Evolutionary conservation across 2,797 vertebrate species (phyloP), one percentile per base, ranked within the genome.

Genomic region (Bucorvus abyssinicus): DNA sequence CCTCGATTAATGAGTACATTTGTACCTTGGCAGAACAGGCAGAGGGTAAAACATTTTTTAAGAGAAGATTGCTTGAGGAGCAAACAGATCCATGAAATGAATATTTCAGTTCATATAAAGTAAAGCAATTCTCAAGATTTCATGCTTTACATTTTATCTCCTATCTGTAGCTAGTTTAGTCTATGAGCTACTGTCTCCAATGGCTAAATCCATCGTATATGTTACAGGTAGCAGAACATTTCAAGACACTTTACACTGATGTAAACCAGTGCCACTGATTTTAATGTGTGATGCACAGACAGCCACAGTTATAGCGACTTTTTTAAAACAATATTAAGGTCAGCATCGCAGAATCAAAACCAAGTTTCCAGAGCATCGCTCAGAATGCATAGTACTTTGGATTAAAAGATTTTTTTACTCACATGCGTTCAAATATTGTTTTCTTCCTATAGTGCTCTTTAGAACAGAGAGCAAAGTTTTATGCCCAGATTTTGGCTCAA

Each of bases 1-100:
- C 64, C 84, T 77, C 87, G 79, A 90, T 93, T 96, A 95, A 96
- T 71, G 73, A 91, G 57, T 83, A 90, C 55, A 50, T 89, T 89
- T 86, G 69, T 63, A 82, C 84, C 67, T 90, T 88, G 90, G 87
- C 36, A 92, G 89, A 78, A 87, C 27, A 69, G 65, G 14, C 42
- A 89, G 2, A 6, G 15, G 6, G 6, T 56, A 89, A 92, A 85
- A 57, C 27, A 2, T 2, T 30, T 30, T 44, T 76, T 59, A n/a
- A 27, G 44, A 52, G 50, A 83, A 80, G 36, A 87, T 59, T 56
- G 45, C 53, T 75, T 73, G 45, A 77, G 42, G 30, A 85, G 84
- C 83, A 93, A 95, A 79, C 67, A 85, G 47, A 87, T 60, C 73
- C 55, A 93, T 83, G 42, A 88, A 88, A 91, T 27, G 15, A 87